Evolutionary conservation across 2,797 vertebrate genomes (phyloP), one percentile per base, ranked within the genome.

Genomic region (Sylvia borin): DNA sequence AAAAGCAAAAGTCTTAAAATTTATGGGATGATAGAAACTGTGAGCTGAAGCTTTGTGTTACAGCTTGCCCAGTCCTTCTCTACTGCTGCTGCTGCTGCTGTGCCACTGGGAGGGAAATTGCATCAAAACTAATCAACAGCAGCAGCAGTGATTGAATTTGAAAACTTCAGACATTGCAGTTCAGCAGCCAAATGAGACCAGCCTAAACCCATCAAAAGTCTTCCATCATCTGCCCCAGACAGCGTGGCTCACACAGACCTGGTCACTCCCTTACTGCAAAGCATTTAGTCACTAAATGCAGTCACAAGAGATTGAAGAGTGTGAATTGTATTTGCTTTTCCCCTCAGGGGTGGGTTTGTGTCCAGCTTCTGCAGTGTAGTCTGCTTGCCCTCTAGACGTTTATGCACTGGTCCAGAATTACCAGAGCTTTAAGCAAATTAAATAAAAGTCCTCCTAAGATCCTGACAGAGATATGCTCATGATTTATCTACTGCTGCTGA

Each of bases 111-210:
- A 83, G 81, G 66, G 51, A 89, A 94, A 89, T 45, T 7, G 34
- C 80, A 92, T 91, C 78, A 74, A 45, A 74, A 84, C 64, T 27
- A 79, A 96, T 95, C 94, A 91, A 2, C 1, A 86, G 79, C 95
- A 95, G 93, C 74, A 90, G 62, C 68, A 53, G 20, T 74, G 91
- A 95, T 84, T 95, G 93, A 93, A 81, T 79, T 10, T 78, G 96
- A 97, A 93, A 86, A 70, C 88, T 47, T 86, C 18, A 85, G 94
- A 83, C 93, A 34, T 5, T 20, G 71, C 78, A 82, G 88, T 66
- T 95, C 54, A 88, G 76, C 79, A 90, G 93, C 24, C 90, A 96
- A 96, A 83, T 1, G 50, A 87, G 74, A 90, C 16, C 88, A 94
- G 91, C n/a, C 95, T 48, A 92, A 83, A 92, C 48, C 66, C 76